Base-by-base conservation (phyloP, 1,140 invertebrate species). In the Sinonovacula constricta region DNA sequence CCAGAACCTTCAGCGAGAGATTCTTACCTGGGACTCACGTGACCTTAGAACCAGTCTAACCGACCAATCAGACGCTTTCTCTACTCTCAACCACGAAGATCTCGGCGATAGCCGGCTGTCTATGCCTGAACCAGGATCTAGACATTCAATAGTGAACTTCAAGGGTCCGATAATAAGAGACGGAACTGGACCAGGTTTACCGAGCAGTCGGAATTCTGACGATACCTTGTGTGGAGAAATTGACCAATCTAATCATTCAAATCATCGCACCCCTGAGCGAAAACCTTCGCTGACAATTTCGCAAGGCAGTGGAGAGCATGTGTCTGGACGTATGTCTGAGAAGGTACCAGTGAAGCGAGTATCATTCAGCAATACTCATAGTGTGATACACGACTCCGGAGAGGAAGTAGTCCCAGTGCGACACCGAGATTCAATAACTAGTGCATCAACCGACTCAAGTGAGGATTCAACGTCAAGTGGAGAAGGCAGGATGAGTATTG, bases 1-100 rank as follows among this genome's bases (percentile, higher is more conserved):
- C 89, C 94, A 95, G 62, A 93, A 93, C 0, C 91, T 97, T 0
- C 93, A 97, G 22, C 95, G 97, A 81, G 96, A 98, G 83, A 91
- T 97, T 14, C 94, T 95, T 0, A 94, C 96, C 86, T 95, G 96
- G 86, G 96, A 97, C 82, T 89, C 96, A 28, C 95, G 97, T 81
- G 93, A 95, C 67, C 91, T 97, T 34, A 95, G 95, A 0, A 93
- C 95, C 78, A 95, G 95, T 14, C 70, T 86, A 33, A 81, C 83
- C 18, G 83, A 83, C 60, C 80, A 79, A 33, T 80, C 79, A 66
- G 79, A 83, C 7, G 72, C 71, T 54, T 34, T 87, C 15, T 49
- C 75, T 72, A 72, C 84, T 77, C 65, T 86, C 63, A 80, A 83
- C 49, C 79, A 70, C 2, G 71, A 77, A 34, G 77, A 76, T 69